Evolutionary conservation across 23 tunicate species (phyloP).

Genomic region (Halocynthia roretzi): DNA sequence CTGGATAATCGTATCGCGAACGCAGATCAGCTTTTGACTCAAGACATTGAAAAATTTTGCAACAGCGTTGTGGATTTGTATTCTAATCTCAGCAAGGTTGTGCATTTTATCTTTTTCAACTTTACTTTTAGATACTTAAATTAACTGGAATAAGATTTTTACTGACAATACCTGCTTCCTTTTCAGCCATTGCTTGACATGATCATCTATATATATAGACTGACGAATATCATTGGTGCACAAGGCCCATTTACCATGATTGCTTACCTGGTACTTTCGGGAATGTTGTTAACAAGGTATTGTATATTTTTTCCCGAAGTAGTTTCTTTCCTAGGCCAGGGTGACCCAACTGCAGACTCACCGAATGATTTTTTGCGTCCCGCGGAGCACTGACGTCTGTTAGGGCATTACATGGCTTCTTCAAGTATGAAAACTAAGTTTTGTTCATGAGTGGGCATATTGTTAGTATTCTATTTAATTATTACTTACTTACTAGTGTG

Average conservation of each 20-base stretch:
- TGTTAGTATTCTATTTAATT: too few relatives aligned
- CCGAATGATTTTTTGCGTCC: too few relatives aligned
- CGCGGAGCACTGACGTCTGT: too few relatives aligned
- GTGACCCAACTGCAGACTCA: too few relatives aligned
- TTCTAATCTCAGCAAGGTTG: constrained; percentile 79
- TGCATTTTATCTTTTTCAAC: background rate
- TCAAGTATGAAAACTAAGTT: too few relatives aligned
- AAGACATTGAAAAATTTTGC: constrained; percentile 92
- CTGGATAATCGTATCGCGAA: constrained; percentile 86
- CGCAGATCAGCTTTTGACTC: constrained; percentile 89
- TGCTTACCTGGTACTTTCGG: constrained; percentile 73
- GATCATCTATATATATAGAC: constrained; percentile 67
- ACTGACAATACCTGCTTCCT: too few relatives aligned
- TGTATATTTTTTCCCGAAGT: background rate
- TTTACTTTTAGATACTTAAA: too few relatives aligned
- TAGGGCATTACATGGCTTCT: too few relatives aligned
- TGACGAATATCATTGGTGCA: constrained; percentile 82
- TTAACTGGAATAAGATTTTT: too few relatives aligned
- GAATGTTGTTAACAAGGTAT: constrained; percentile 52
- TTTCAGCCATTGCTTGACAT: constrained; percentile 72
- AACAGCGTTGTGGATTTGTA: constrained; percentile 81
- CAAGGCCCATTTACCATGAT: constrained; percentile 91
- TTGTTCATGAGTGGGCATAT: too few relatives aligned
- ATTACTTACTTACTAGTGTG: too few relatives aligned
- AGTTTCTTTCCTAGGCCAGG: too few relatives aligned